These are phyloP conservation scores for Aphodius granarius DNA, from an alignment of 2,888 invertebrate species.

Conservation along the genomic window DNA sequence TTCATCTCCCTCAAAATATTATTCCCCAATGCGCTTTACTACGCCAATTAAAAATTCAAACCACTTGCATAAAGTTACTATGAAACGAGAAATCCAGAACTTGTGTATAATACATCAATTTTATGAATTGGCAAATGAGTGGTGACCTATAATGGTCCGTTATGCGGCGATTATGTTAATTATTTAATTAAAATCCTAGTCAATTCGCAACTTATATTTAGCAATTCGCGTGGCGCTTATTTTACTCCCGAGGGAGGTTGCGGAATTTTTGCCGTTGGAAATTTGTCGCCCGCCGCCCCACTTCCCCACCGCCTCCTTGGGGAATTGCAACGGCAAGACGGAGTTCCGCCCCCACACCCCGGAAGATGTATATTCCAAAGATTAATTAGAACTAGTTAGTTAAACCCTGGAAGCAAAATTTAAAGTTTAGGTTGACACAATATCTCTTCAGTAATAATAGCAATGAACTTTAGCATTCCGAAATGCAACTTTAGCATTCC, in stretches of 20 bases:
- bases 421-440: conserved; percentile 2
- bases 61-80: background rate
- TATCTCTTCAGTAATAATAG: conserved; percentile 12
- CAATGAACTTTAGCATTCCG: background rate
- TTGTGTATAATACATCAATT: background rate
- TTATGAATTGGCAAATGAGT: background rate
- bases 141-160: background rate
- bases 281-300: no score
- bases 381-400: conserved; percentile 12
- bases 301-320: no score
- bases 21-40: background rate
- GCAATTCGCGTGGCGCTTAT: background rate
- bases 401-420: conserved; percentile 4
- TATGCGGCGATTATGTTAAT: background rate
- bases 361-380: conserved; percentile 1
- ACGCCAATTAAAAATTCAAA: background rate
- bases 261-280: background rate
- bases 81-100: background rate
- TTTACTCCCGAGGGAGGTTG: background rate
- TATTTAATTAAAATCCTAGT: background rate
- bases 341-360: background rate
- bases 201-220: background rate
- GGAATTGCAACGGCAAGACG: background rate
- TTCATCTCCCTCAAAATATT: background rate
- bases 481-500: background rate